Evolutionary conservation across 2,113 vertebrate genomes (phyloP).

Genomic region (Perca flavescens): DNA sequence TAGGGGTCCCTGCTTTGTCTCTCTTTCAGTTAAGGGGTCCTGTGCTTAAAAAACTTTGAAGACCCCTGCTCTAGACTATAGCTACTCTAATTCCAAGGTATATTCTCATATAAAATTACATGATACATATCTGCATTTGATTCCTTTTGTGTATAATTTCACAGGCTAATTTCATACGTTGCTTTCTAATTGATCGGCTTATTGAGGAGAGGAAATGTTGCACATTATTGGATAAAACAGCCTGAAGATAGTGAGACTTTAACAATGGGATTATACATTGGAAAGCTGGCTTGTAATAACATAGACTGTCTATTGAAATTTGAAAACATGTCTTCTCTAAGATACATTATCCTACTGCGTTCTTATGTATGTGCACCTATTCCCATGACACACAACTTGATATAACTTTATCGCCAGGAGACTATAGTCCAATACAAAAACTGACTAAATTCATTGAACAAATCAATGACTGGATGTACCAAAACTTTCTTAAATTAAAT

Average conservation of each 20-base stretch:
- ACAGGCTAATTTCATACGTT: neutral
- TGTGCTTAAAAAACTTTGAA: too few relatives aligned
- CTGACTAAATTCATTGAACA: too few relatives aligned
- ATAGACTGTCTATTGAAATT: constrained; percentile 1
- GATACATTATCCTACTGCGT: neutral
- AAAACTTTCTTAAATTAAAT: too few relatives aligned
- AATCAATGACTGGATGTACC: too few relatives aligned
- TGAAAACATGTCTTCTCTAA: neutral
- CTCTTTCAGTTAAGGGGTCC: too few relatives aligned
- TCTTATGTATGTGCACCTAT: neutral
- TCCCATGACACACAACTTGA: too few relatives aligned
- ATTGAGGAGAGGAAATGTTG: constrained; percentile 20
- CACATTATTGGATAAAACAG: neutral
- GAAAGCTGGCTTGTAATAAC: neutral
- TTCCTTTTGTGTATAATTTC: constrained; percentile 6
- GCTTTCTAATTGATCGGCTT: neutral
- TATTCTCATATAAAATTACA: neutral
- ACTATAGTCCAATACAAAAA: too few relatives aligned
- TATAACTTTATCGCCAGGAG: too few relatives aligned
- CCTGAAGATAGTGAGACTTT: neutral
- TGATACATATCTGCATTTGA: neutral
- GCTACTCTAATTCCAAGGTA: neutral
- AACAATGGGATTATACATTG: neutral
- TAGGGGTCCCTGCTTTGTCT: too few relatives aligned
- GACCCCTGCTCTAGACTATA: neutral